Evolutionary conservation across 2,888 invertebrate genomes (phyloP).

Genomic region (Pedicia rivosa): DNA sequence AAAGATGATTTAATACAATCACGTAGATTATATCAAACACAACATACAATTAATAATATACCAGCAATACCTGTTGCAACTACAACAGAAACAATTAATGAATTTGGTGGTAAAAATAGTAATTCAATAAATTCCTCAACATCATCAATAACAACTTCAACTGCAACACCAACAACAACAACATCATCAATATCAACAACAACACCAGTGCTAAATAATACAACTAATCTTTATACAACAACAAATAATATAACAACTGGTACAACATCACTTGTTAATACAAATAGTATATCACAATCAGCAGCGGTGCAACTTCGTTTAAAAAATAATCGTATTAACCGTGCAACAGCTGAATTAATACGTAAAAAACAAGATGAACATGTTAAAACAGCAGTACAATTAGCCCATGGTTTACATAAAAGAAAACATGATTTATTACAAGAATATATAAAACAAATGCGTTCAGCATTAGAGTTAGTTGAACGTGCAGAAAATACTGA

Average conservation of each 20-base stretch:
- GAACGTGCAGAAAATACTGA: slow-evolving; percentile 56
- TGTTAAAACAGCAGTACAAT: slow-evolving; percentile 54
- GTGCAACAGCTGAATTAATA: slow-evolving; percentile 47
- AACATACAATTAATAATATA: slow-evolving; percentile 28
- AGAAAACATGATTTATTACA: slow-evolving; percentile 75
- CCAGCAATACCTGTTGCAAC: slow-evolving; percentile 16
- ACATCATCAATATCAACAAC: slow-evolving; percentile 19
- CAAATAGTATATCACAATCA: slow-evolving; percentile 15
- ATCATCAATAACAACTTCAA: slow-evolving; percentile 11
- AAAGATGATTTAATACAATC: slow-evolving; percentile 14
- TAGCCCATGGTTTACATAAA: slow-evolving; percentile 66
- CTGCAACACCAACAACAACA: slow-evolving; percentile 16
- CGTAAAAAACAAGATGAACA: slow-evolving; percentile 61
- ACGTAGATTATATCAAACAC: slow-evolving; percentile 18
- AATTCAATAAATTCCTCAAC: slow-evolving; percentile 9
- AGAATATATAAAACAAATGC: slow-evolving; percentile 79
- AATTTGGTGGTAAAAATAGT: no score
- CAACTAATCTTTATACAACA: slow-evolving; percentile 9
- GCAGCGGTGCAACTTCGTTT: slow-evolving; percentile 20
- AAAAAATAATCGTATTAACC: slow-evolving; percentile 37
- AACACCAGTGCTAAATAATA: slow-evolving; percentile 14
- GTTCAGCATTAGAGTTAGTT: slow-evolving; percentile 61
- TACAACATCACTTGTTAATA: slow-evolving; percentile 12
- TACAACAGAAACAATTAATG: slow-evolving; percentile 11
- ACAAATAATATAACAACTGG: slow-evolving; percentile 10